A percentile compares a stretch with the other conserved stretches of the same genome.
Conservation (phyloP, 1,140 invertebrate species). For the Heliconius eleuchia region DNA sequence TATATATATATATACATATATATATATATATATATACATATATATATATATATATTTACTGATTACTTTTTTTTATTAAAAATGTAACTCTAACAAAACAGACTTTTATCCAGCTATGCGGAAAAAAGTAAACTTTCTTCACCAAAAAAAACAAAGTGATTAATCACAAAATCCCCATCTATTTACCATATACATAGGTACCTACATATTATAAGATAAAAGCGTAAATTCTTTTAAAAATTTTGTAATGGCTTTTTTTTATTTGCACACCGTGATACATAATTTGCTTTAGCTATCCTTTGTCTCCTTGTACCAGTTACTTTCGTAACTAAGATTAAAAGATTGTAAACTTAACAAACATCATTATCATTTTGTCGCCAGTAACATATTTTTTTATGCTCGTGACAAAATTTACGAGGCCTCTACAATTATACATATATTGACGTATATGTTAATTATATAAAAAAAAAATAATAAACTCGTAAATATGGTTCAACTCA, state of each 20-base stretch:
- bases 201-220: not conserved
- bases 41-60: no score
- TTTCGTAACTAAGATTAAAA: conserved; percentile 37
- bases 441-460: no score
- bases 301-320: conserved; percentile 41
- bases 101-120: no score
- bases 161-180: not conserved
- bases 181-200: not conserved
- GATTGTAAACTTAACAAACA: conserved; percentile 10
- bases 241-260: conserved; percentile 3
- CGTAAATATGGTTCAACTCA: no score
- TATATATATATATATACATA: no score
- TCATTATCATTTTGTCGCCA: conserved; percentile 36
- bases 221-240: not conserved
- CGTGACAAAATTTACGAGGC: not conserved
- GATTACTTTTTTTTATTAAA: no score
- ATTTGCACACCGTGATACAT: conserved; percentile 6
- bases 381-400: conserved; percentile 33
- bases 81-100: no score
- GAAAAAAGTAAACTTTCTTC: no score
- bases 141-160: no score
- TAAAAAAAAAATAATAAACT: no score
- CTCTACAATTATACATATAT: no score
- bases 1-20: no score
- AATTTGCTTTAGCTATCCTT: conserved; percentile 18